Conservation (phyloP, 2,888 invertebrate species). For the Tetragonula carbonaria region DNA sequence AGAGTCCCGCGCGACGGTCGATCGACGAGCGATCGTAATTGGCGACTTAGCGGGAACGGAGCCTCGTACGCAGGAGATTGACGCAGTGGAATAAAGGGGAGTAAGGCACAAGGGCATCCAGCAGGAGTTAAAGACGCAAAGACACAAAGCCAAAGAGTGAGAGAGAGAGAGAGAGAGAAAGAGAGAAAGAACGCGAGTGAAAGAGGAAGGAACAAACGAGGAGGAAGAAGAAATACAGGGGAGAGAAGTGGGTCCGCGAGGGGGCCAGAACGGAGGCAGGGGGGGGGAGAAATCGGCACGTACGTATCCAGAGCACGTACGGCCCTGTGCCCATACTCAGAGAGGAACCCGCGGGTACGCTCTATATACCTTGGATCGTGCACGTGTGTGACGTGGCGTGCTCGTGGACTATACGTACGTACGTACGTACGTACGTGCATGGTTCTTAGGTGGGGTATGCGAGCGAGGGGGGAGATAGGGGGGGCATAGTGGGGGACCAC, state of each 20-base stretch:
- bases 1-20: conserved; percentile 25
- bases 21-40: conserved; percentile 60
- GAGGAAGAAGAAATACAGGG: not conserved
- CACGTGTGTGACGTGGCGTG: conserved; percentile 37
- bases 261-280: conserved; percentile 31
- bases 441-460: conserved; percentile 63
- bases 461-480: conserved; percentile 29
- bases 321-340: conserved; percentile 82
- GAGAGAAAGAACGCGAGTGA: not conserved
- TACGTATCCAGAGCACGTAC: conserved; percentile 83
- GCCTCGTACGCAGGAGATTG: conserved; percentile 63
- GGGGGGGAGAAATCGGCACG: conserved; percentile 76
- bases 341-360: conserved; percentile 70
- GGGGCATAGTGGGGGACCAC: conserved; percentile 71
- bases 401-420: conserved; percentile 10
- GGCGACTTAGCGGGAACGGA: conserved; percentile 70
- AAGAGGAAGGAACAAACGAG: not conserved
- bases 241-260: conserved; percentile 34
- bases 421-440: conserved; percentile 57
- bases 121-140: conserved; percentile 14
- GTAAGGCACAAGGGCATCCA: conserved; percentile 59
- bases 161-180: not conserved
- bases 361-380: conserved; percentile 64
- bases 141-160: conserved; percentile 16
- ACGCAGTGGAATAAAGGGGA: conserved; percentile 54